Percentiles rank a stretch among this genome's conserved stretches.
Evolutionary conservation across 2,797 vertebrate species (phyloP).

Genomic region (Notolabrus celidotus): DNA sequence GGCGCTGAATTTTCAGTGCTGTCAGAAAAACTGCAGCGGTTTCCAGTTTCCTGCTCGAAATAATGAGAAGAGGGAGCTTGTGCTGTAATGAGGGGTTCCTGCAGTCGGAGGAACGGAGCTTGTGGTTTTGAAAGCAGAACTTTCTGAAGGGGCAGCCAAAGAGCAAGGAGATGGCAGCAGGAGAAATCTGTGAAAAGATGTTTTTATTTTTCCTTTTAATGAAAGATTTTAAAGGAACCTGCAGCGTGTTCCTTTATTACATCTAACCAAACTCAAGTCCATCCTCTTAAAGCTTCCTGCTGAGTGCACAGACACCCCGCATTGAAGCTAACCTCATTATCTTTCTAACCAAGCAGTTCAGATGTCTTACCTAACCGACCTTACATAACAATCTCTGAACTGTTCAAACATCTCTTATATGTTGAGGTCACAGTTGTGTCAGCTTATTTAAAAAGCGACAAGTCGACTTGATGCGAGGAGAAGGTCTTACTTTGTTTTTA

Average conservation of each 20-base stretch:
- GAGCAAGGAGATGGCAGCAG: background rate
- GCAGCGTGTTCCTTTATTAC: conserved; percentile 16
- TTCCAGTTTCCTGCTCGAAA: conserved; percentile 2
- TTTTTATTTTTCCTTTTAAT: conserved; percentile 15
- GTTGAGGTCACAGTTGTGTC: too few species aligned
- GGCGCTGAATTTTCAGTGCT: background rate
- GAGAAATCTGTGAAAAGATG: background rate
- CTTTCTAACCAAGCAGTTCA: too few species aligned
- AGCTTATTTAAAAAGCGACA: too few species aligned
- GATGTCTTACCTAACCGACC: too few species aligned
- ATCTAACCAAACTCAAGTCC: conserved; percentile 28
- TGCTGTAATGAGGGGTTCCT: conserved; percentile 42
- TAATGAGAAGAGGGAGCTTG: conserved; percentile 27
- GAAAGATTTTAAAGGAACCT: conserved; percentile 19
- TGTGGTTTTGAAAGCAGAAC: conserved; percentile 2
- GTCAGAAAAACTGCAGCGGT: conserved; percentile 24
- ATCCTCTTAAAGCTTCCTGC: background rate
- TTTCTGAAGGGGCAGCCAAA: conserved; percentile 7
- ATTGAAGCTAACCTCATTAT: too few species aligned
- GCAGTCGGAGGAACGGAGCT: conserved; percentile 1
- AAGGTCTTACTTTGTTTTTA: too few species aligned
- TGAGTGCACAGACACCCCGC: too few species aligned
- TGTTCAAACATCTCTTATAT: too few species aligned
- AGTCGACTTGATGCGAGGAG: too few species aligned
- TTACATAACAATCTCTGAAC: too few species aligned